Evolutionary conservation across 2,797 vertebrate genomes (phyloP).

Genomic region (Menidia menidia): DNA sequence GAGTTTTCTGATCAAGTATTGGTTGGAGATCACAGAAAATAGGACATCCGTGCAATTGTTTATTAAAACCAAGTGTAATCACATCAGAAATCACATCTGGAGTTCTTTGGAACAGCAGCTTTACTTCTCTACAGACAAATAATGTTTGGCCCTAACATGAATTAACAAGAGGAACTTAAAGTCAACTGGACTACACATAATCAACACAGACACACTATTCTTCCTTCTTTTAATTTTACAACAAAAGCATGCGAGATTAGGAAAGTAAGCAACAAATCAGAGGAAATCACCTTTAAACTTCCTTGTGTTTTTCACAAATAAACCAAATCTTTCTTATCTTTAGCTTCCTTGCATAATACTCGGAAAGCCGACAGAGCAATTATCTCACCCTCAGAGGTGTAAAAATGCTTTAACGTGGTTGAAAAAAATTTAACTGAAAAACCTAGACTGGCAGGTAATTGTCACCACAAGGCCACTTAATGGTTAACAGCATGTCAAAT

Average conservation of each 20-base stretch:
- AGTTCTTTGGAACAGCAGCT: slow-evolving; percentile 5
- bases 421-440: background rate
- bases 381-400: background rate
- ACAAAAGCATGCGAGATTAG: slow-evolving; percentile 7
- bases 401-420: background rate
- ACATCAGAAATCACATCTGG: background rate
- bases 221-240: slow-evolving; percentile 4
- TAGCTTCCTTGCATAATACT: background rate
- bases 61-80: background rate
- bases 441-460: slow-evolving; percentile 38
- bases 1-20: background rate
- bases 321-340: background rate
- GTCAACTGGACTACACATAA: slow-evolving; percentile 47
- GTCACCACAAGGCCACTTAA: slow-evolving; percentile 36
- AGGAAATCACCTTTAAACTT: background rate
- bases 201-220: slow-evolving; percentile 28
- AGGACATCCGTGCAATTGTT: background rate
- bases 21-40: background rate
- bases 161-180: slow-evolving; percentile 64
- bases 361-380: slow-evolving; percentile 1
- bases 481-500: slow-evolving; percentile 64
- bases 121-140: slow-evolving; percentile 7
- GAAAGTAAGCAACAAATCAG: background rate
- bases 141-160: slow-evolving; percentile 59
- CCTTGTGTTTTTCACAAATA: background rate